These are phyloP conservation scores for Lasioglossum figueresi DNA, from an alignment of 2,888 invertebrate species.

Conservation along the genomic window DNA sequence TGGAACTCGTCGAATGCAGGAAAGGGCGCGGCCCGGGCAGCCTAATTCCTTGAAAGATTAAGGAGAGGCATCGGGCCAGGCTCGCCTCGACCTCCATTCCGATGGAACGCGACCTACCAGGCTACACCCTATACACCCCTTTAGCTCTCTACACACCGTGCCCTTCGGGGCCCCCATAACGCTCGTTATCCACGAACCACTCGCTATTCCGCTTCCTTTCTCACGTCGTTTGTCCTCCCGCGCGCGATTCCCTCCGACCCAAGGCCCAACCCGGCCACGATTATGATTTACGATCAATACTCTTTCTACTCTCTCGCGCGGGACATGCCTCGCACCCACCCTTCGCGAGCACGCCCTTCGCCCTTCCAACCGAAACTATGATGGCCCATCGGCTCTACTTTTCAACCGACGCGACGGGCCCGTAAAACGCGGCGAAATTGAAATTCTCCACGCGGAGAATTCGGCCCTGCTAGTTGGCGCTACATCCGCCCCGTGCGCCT, in stretches of 20 bases:
- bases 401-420: not conserved
- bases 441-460: not conserved
- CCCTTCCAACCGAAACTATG: not conserved
- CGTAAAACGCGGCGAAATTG: constrained; percentile 9
- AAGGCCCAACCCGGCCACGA: constrained; percentile 5
- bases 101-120: not conserved
- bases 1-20: constrained; percentile 82
- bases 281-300: constrained; percentile 55
- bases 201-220: constrained; percentile 73
- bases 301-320: constrained; percentile 6
- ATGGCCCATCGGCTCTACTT: not conserved
- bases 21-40: constrained; percentile 82
- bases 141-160: constrained; percentile 34
- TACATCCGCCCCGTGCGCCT: not conserved
- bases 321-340: not conserved
- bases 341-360: not conserved
- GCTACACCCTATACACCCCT: constrained; percentile 26
- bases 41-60: constrained; percentile 82
- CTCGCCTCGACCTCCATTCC: constrained; percentile 64
- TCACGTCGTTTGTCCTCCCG: constrained; percentile 70
- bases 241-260: constrained; percentile 28
- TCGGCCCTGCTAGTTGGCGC: not conserved
- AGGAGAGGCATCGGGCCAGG: constrained; percentile 78
- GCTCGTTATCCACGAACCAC: constrained; percentile 61
- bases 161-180: constrained; percentile 29